Conservation (phyloP, 2,113 vertebrate species). For the Azemiops feae region DNA sequence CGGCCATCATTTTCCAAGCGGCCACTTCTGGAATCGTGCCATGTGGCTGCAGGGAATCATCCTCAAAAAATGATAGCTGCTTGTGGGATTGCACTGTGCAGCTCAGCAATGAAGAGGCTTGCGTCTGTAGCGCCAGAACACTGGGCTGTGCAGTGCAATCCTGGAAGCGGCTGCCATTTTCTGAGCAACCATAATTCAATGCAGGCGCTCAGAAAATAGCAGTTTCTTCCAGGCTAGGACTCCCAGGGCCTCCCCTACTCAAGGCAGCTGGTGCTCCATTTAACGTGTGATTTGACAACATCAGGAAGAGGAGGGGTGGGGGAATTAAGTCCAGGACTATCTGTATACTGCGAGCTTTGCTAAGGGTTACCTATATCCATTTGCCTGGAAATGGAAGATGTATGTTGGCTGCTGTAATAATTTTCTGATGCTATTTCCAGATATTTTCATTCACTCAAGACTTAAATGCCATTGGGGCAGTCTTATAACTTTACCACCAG, state of each 20-base stretch:
- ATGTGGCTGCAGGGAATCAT: background rate
- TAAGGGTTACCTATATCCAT: background rate
- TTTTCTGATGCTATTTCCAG: background rate
- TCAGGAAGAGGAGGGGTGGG: background rate
- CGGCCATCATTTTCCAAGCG: background rate
- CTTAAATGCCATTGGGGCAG: background rate
- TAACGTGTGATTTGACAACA: background rate
- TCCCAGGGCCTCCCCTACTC: background rate
- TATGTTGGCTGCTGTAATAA: background rate
- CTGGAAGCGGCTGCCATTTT: background rate
- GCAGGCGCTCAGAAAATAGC: background rate
- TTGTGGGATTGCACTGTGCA: background rate
- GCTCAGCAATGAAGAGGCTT: background rate
- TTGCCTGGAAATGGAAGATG: background rate
- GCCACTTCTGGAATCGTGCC: background rate
- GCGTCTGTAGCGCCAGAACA: background rate
- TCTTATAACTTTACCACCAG: background rate
- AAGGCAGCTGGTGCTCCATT: background rate
- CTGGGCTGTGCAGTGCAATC: background rate
- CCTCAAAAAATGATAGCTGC: background rate
- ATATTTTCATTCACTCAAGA: background rate
- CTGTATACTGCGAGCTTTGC: background rate
- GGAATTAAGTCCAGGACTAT: background rate
- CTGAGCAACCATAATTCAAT: background rate
- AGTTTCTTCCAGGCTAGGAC: background rate